Conservation (phyloP, 1,140 invertebrate species). For the Lasioglossum baleicum region DNA sequence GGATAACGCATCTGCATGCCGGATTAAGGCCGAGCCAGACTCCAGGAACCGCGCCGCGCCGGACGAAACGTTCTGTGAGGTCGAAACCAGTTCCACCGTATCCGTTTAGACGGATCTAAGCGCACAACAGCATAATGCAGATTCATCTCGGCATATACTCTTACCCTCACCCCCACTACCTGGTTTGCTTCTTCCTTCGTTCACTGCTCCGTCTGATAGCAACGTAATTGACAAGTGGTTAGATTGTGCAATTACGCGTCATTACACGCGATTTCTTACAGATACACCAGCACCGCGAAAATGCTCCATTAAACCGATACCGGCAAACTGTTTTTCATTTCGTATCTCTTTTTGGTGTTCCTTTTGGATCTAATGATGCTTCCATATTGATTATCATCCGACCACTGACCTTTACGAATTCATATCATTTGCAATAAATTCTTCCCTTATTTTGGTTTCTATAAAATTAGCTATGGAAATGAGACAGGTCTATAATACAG, state of each 20-base stretch:
- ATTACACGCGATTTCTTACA: conserved; percentile 10
- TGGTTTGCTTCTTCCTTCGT: not conserved
- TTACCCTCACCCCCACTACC: not conserved
- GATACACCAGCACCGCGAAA: not conserved
- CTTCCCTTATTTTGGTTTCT: too few relatives aligned
- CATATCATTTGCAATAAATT: too few relatives aligned
- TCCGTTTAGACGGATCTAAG: conserved; percentile 38
- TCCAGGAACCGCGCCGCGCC: conserved; percentile 18
- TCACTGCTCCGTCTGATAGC: conserved; percentile 9
- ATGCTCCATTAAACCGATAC: not conserved
- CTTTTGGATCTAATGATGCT: too few relatives aligned
- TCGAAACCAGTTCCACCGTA: conserved; percentile 39
- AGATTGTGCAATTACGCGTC: conserved; percentile 24
- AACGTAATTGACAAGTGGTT: conserved; percentile 38
- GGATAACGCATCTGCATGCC: conserved; percentile 44
- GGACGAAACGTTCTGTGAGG: conserved; percentile 41
- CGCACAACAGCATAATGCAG: conserved; percentile 31
- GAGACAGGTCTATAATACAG: too few relatives aligned
- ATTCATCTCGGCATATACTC: conserved; percentile 12
- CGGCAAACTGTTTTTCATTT: not conserved
- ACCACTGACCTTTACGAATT: too few relatives aligned
- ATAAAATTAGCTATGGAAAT: too few relatives aligned
- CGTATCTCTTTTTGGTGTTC: not conserved
- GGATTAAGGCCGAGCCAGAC: conserved; percentile 35
- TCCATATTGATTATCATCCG: too few relatives aligned